Evolutionary conservation across 2,113 vertebrate species (phyloP).

Genomic region (Alosa alosa): DNA sequence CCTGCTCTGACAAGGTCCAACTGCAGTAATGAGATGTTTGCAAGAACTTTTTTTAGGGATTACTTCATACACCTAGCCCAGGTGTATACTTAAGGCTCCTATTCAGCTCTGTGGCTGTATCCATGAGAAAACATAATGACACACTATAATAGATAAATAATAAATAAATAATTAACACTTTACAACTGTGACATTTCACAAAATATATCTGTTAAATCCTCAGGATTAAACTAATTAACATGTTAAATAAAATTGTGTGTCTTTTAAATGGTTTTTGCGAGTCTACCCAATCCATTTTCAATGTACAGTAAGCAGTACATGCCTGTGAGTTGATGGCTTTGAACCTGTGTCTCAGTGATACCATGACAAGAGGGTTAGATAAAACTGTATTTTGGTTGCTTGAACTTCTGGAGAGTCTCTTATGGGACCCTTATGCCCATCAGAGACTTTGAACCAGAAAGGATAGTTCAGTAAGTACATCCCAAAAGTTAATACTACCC

Average conservation of each 20-base stretch:
- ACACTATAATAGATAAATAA: not conserved
- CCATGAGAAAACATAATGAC: not conserved
- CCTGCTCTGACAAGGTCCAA: not conserved
- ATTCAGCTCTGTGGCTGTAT: not conserved
- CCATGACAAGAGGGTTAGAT: not conserved
- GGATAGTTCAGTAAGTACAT: not conserved
- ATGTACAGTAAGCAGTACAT: not conserved
- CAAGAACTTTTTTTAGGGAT: constrained; percentile 1
- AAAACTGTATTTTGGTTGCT: not conserved
- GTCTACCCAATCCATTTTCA: not conserved
- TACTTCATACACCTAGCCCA: constrained; percentile 10
- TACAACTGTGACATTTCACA: not conserved
- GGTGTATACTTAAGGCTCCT: not conserved
- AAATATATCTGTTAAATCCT: not conserved
- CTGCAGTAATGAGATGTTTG: constrained; percentile 15
- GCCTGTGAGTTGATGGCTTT: not conserved
- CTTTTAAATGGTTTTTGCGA: too few relatives aligned
- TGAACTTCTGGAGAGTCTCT: not conserved
- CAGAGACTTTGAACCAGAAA: not conserved
- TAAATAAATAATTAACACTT: not conserved
- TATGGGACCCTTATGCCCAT: not conserved
- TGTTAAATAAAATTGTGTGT: too few relatives aligned
- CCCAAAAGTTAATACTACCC: too few relatives aligned
- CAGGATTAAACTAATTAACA: too few relatives aligned
- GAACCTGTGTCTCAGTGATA: not conserved